Percentiles rank a stretch among this genome's conserved stretches.
Evolutionary conservation across 2,797 vertebrate species (phyloP).

Genomic region (Chlorospingus flavigularis): DNA sequence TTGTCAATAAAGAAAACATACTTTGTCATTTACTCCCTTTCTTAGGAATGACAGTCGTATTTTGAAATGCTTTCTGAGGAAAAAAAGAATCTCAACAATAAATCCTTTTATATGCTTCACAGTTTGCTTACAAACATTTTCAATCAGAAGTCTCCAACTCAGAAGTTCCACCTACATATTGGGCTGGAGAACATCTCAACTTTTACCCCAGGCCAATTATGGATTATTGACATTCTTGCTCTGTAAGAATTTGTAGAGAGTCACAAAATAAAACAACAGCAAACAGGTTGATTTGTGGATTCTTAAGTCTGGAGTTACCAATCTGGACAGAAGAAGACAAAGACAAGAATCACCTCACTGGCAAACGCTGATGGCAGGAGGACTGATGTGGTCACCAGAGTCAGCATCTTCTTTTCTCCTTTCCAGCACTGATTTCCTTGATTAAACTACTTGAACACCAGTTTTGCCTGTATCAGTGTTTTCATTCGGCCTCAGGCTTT

Average conservation of each 20-base stretch:
- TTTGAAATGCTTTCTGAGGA: neutral
- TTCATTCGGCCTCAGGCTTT: neutral
- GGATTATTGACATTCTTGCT: neutral
- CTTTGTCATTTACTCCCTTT: neutral
- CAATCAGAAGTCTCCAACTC: neutral
- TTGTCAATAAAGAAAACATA: neutral
- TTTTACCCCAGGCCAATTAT: neutral
- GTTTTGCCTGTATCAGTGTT: neutral
- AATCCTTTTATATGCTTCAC: neutral
- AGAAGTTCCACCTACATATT: neutral
- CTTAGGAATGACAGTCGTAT: accelerated
- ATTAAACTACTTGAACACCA: neutral
- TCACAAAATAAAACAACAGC: neutral
- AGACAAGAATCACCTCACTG: neutral
- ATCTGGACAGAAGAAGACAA: neutral
- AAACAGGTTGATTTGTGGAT: neutral
- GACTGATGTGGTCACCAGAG: neutral
- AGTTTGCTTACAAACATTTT: neutral
- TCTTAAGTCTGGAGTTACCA: neutral
- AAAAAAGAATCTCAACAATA: neutral
- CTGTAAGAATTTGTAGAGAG: neutral
- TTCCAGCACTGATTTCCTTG: neutral
- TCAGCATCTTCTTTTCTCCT: neutral
- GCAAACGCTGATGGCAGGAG: neutral
- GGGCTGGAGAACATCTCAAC: neutral